phyloP scores from a whole-genome alignment of 2,888 invertebrate genomes.

The Xestia xanthographa region DNA sequence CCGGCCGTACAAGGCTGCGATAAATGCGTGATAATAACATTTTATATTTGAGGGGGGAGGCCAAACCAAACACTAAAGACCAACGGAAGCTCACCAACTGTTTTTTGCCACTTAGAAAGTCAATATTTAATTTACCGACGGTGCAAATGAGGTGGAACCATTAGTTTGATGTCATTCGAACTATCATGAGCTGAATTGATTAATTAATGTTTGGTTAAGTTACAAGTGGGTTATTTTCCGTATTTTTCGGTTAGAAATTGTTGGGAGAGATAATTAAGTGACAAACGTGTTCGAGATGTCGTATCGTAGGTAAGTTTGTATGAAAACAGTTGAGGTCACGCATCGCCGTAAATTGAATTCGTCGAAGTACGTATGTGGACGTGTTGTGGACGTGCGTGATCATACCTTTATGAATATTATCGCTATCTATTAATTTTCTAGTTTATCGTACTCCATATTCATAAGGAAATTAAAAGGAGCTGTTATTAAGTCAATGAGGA shows the following conservation, averaged over 20 bases:
- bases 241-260: conserved; percentile 33
- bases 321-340: conserved; percentile 60
- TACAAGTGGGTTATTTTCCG: conserved; percentile 32
- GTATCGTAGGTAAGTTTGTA: conserved; percentile 41
- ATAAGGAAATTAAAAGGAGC: conserved; percentile 55
- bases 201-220: conserved; percentile 23
- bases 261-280: conserved; percentile 50
- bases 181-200: conserved; percentile 34
- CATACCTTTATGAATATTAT: conserved; percentile 53
- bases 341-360: conserved; percentile 69
- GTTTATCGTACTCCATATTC: conserved; percentile 57
- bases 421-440: conserved; percentile 60
- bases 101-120: conserved; percentile 53
- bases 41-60: conserved; percentile 71
- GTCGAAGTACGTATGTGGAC: conserved; percentile 63
- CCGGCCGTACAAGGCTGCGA: conserved; percentile 78
- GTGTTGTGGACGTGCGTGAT: conserved; percentile 67
- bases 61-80: conserved; percentile 54
- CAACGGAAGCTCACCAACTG: conserved; percentile 46
- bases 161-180: conserved; percentile 51
- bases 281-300: conserved; percentile 57
- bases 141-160: conserved; percentile 31
- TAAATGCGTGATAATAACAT: conserved; percentile 81
- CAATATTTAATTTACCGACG: conserved; percentile 27
- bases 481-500: conserved; percentile 45